These are phyloP conservation scores for Lepus oiostolus DNA, from an alignment of 2,797 vertebrate species.

Conservation along the genomic window DNA sequence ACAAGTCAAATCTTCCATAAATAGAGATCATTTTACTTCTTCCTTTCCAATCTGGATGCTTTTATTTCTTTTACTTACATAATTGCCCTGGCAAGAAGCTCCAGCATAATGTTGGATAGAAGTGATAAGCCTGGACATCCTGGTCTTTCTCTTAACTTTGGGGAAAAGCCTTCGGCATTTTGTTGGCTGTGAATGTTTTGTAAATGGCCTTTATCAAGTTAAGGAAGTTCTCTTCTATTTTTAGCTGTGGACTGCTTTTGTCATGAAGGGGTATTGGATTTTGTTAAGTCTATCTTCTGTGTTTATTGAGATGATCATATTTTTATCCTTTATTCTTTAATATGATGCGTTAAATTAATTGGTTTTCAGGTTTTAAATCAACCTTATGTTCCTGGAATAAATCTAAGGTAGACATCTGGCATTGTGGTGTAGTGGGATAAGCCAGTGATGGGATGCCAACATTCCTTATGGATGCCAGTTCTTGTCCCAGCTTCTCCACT, in stretches of 20 bases:
- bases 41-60: not conserved
- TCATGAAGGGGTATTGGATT: not conserved
- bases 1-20: not conserved
- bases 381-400: not conserved
- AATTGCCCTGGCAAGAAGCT: not conserved
- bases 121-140: not conserved
- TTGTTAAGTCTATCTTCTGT: not conserved
- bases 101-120: not conserved
- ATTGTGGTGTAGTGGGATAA: too few relatives aligned
- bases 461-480: too few relatives aligned
- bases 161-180: not conserved
- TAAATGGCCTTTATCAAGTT: not conserved
- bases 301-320: not conserved
- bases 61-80: not conserved
- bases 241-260: not conserved
- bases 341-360: not conserved
- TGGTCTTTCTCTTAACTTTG: not conserved
- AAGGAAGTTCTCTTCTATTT: not conserved
- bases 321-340: slow-evolving; percentile 7
- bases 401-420: too few relatives aligned
- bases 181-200: not conserved
- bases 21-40: not conserved
- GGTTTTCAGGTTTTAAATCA: not conserved
- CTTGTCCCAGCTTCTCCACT: too few relatives aligned
- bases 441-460: too few relatives aligned